Evolutionary conservation across 2,888 invertebrate species (phyloP), one percentile per base, ranked within the genome.

Genomic region (Gisinianus flammeolus): DNA sequence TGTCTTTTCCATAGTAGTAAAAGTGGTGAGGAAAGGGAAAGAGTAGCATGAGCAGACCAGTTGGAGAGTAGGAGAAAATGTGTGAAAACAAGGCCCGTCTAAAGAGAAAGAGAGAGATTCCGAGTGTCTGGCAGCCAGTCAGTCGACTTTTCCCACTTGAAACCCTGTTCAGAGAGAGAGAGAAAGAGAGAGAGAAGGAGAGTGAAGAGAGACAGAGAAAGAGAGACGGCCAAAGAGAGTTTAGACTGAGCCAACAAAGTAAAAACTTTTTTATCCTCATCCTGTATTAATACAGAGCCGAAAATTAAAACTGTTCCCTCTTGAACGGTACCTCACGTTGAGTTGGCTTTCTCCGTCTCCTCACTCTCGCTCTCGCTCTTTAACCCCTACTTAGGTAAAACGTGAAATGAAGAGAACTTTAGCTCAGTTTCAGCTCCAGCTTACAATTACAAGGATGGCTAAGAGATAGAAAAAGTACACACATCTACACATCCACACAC

Each of bases 271-370:
- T 73, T 62, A 73, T 73, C 35, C 73, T 33, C 35, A 28, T 67
- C 54, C 67, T 64, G 54, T 75, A 75, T 67, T 75, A 75, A 66
- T 75, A 75, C 68, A 75, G 56, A 75, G 56, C 67, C 22, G 75
- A 75, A 75, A 75, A 75, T 75, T 75, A 75, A 75, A 75, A 75
- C 75, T 54, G 28, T 67, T 75, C 73, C 62, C 62, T 33, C 62
- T 52, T 28, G 56, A 19, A 16, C 54, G 19, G 16, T n/a, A 35
- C 30, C 68, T 68, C 68, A n/a, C 2, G n/a, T 24, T n/a, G 35
- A 68, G 68, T 68, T n/a, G 19, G n/a, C 19, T 12, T 22, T 31
- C 3, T 2, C 58, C 26, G 2, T 26, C 28, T 24, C 62, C 26
- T 16, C 6, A 26, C 62, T 62, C 62, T 62, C 62, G 19, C 44